These are phyloP conservation scores for Cochlearius cochlearius DNA, from an alignment of 2,113 vertebrate genomes.

Conservation along the genomic window DNA sequence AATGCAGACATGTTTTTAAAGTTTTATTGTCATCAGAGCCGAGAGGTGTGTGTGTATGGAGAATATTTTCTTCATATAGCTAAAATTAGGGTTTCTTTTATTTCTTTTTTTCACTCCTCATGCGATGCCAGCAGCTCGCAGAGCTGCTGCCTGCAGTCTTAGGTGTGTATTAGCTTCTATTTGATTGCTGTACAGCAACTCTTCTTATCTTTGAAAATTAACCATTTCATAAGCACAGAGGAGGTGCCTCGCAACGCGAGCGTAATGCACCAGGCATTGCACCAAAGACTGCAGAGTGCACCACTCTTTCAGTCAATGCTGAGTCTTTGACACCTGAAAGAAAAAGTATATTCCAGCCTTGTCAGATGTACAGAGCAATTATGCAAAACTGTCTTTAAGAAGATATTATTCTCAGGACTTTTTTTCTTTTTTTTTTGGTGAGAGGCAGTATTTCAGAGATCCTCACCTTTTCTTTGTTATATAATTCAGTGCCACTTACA, in stretches of 20 bases:
- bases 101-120: neutral
- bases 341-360: constrained; percentile 25
- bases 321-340: constrained; percentile 27
- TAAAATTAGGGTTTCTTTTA: neutral
- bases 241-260: neutral
- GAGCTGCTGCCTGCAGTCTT: constrained; percentile 16
- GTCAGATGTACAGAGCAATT: constrained; percentile 20
- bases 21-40: neutral
- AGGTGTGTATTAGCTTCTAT: constrained; percentile 38
- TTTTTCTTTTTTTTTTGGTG: neutral
- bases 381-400: constrained; percentile 19
- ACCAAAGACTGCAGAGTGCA: constrained; percentile 59
- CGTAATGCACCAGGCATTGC: constrained; percentile 64
- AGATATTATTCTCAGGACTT: neutral
- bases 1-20: neutral
- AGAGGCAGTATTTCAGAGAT: neutral
- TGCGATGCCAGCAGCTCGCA: accelerated
- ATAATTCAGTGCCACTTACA: neutral
- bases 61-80: neutral
- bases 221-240: constrained; percentile 37
- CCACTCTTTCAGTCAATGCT: constrained; percentile 6
- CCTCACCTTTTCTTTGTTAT: constrained; percentile 18
- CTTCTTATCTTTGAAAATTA: constrained; percentile 60
- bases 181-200: constrained; percentile 48
- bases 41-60: neutral